phyloP scores from a whole-genome alignment of 2,797 vertebrate species.

The Phalanger gymnotis region DNA sequence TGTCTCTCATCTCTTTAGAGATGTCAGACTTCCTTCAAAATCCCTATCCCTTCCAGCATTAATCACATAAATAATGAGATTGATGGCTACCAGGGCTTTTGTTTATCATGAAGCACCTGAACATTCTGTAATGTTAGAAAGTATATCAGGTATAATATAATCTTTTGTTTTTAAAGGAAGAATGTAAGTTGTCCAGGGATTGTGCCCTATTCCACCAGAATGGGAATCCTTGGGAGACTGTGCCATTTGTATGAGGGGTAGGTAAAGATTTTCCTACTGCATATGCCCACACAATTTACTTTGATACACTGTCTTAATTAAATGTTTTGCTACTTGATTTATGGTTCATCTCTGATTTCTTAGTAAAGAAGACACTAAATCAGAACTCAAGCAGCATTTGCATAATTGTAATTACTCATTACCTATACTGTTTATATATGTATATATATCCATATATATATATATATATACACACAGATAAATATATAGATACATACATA shows the following conservation, averaged over 20 bases:
- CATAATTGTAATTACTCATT: background rate
- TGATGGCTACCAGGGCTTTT: background rate
- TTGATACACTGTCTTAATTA: background rate
- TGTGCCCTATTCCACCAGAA: background rate
- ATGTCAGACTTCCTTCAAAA: background rate
- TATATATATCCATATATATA: no score
- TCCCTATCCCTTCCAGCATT: background rate
- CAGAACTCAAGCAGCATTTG: background rate
- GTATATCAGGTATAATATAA: background rate
- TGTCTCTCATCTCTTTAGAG: background rate
- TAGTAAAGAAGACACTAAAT: background rate
- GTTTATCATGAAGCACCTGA: background rate
- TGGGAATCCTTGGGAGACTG: background rate
- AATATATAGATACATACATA: no score
- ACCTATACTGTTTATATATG: background rate
- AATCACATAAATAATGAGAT: background rate
- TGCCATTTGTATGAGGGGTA: background rate
- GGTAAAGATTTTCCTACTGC: background rate
- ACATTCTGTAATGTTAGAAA: background rate
- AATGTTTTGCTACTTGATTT: background rate
- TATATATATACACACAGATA: no score
- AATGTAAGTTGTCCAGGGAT: background rate
- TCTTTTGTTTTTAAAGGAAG: background rate
- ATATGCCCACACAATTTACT: background rate
- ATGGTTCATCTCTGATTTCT: background rate